These are phyloP conservation scores for Ammodramus savannarum DNA, from an alignment of 2,113 vertebrate genomes.

Conservation along the genomic window DNA sequence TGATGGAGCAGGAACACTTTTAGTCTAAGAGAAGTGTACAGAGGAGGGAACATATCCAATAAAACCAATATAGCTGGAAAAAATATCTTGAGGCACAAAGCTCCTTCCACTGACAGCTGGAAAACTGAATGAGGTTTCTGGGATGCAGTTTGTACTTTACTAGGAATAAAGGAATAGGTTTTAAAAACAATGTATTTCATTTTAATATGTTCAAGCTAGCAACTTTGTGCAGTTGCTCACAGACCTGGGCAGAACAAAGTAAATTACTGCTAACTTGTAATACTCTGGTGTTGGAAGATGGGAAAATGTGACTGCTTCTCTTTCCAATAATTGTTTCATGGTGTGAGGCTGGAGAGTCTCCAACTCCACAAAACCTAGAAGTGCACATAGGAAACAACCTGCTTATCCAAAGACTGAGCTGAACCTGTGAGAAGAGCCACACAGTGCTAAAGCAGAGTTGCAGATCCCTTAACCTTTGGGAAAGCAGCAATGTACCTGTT, in stretches of 20 bases:
- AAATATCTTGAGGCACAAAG: not conserved
- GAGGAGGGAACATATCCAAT: not conserved
- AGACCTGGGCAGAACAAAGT: not conserved
- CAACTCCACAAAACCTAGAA: not conserved
- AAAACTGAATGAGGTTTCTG: not conserved
- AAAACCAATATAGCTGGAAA: not conserved
- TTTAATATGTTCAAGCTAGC: not conserved
- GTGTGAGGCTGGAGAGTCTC: not conserved
- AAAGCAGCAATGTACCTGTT: not conserved
- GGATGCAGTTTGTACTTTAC: not conserved
- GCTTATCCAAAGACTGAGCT: not conserved
- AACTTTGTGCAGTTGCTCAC: not conserved
- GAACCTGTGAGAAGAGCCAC: not conserved
- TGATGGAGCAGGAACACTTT: not conserved
- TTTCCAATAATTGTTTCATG: not conserved
- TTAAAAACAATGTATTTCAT: not conserved
- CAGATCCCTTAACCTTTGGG: not conserved
- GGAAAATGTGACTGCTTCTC: not conserved
- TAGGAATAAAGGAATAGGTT: not conserved
- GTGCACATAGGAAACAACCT: accelerated
- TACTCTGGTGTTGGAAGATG: not conserved
- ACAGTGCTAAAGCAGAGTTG: accelerated
- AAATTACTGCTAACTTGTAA: not conserved
- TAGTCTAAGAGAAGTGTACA: not conserved
- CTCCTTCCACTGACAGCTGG: not conserved